phyloP scores from a whole-genome alignment of 2,888 invertebrate genomes.

The Polydrusus pterygomalis region DNA sequence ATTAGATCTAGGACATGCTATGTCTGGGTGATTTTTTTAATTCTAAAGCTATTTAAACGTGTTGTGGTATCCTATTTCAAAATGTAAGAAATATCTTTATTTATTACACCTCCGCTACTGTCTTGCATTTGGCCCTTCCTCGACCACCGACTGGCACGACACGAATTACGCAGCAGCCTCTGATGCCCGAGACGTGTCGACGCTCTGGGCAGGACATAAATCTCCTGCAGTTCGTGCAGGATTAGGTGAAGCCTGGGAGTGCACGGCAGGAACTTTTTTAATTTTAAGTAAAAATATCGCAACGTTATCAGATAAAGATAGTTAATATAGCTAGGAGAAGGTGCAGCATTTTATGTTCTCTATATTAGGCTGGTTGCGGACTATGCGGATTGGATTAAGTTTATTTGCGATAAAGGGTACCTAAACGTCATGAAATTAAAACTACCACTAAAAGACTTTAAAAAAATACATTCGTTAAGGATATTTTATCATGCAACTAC shows the following conservation, averaged over 20 bases:
- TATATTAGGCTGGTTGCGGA: not conserved
- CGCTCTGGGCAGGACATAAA: slow-evolving; percentile 38
- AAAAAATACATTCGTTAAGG: no score
- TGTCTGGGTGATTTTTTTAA: no score
- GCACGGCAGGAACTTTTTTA: slow-evolving; percentile 41
- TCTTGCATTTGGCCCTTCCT: slow-evolving; percentile 13
- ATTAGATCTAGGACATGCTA: no score
- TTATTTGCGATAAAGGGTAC: no score
- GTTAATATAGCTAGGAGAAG: not conserved
- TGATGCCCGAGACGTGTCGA: slow-evolving; percentile 24
- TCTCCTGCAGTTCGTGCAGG: slow-evolving; percentile 42
- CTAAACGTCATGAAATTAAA: no score
- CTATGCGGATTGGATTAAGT: no score
- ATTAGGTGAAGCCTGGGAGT: slow-evolving; percentile 39
- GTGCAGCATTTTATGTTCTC: not conserved
- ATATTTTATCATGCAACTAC: no score
- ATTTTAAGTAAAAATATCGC: slow-evolving; percentile 38
- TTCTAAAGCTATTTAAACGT: no score
- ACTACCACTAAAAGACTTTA: no score
- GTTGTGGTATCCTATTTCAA: no score
- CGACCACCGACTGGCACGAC: slow-evolving; percentile 25
- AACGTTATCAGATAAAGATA: slow-evolving; percentile 34
- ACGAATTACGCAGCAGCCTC: slow-evolving; percentile 27
- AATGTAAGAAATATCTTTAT: no score
- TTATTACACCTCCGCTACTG: not conserved